A percentile compares a stretch with the other conserved stretches of the same genome.
These are phyloP conservation scores for Myotis findleyi DNA, from an alignment of 2,797 vertebrate species.

Conservation along the genomic window DNA sequence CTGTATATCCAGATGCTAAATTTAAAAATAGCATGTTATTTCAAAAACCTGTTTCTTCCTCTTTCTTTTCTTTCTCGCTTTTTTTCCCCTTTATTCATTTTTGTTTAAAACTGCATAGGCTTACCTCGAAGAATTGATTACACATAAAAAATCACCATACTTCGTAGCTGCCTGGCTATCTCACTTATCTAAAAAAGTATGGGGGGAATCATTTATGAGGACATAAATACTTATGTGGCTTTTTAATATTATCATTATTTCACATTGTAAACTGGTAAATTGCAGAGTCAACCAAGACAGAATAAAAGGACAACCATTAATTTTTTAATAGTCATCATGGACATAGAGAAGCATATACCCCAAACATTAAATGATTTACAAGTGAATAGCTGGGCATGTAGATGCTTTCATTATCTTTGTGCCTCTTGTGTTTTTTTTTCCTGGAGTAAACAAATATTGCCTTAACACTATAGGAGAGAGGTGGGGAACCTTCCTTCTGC, in stretches of 20 bases:
- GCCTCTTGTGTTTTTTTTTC: slow-evolving; percentile 18
- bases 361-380: background rate
- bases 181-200: background rate
- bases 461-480: background rate
- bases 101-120: background rate
- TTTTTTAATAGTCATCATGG: background rate
- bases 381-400: background rate
- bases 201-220: background rate
- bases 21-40: background rate
- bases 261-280: background rate
- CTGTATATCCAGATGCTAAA: background rate
- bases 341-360: background rate
- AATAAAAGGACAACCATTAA: background rate
- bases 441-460: background rate
- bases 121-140: slow-evolving; percentile 23
- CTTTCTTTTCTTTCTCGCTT: background rate
- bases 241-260: slow-evolving; percentile 16
- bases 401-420: background rate
- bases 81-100: background rate
- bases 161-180: background rate
- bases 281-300: slow-evolving; percentile 37
- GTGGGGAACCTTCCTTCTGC: too few species aligned
- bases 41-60: slow-evolving; percentile 34
- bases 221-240: background rate
- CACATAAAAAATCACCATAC: background rate